A percentile compares a stretch with the other conserved stretches of the same genome.
Evolutionary conservation across 2,797 vertebrate genomes (phyloP).

Genomic region (Chelmon rostratus): DNA sequence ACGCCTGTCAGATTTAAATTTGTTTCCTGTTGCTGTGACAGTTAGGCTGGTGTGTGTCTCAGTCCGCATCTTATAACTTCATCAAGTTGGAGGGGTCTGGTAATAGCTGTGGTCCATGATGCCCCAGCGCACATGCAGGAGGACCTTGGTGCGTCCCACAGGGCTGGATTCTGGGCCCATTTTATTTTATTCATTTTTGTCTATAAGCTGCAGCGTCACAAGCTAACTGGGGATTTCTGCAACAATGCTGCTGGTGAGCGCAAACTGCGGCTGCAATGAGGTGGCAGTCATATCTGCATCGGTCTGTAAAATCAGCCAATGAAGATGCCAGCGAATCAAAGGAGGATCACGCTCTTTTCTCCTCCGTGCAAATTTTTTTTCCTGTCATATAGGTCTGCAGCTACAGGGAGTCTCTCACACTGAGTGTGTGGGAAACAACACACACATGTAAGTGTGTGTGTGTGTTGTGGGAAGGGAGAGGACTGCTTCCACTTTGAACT

Average conservation of each 20-base stretch:
- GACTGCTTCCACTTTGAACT: slow-evolving; percentile 60
- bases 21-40: neutral
- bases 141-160: too few relatives aligned
- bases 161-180: neutral
- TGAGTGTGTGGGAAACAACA: too few relatives aligned
- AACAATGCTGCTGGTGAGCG: neutral
- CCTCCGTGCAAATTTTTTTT: slow-evolving; percentile 22
- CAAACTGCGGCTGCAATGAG: neutral
- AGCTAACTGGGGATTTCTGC: neutral
- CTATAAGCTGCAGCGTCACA: too few relatives aligned
- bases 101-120: neutral
- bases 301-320: too few relatives aligned
- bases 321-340: too few relatives aligned
- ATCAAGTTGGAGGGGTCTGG: too few relatives aligned
- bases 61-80: too few relatives aligned
- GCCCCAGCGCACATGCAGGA: too few relatives aligned
- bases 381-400: slow-evolving; percentile 24
- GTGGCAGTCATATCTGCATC: slow-evolving; percentile 21
- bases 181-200: too few relatives aligned
- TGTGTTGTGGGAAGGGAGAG: slow-evolving; percentile 20
- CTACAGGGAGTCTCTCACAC: slow-evolving; percentile 4
- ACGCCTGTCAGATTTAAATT: neutral
- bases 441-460: too few relatives aligned
- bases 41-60: neutral
- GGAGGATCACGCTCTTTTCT: neutral